Percentiles rank a stretch among this genome's conserved stretches.
Evolutionary conservation across 23 tunicate genomes (phyloP).

Genomic region (Phallusia fumigata): DNA sequence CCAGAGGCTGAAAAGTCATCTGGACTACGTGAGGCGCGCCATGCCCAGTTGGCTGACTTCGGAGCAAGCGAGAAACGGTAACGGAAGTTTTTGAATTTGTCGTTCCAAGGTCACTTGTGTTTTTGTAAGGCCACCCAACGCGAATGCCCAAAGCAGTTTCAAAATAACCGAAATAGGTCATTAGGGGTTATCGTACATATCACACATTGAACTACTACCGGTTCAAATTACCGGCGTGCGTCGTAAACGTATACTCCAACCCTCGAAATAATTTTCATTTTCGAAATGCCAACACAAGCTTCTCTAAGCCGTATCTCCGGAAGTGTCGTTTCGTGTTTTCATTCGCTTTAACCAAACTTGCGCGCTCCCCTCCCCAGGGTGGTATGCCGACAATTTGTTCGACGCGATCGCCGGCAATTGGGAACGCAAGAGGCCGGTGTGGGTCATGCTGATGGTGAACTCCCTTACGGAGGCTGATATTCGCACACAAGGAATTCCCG

Average conservation of each 20-base stretch:
- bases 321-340: not conserved
- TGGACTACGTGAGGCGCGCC: conserved; percentile 27
- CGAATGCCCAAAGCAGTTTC: too few species aligned
- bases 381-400: conserved; percentile 16
- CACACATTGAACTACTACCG: too few species aligned
- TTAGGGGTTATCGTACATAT: too few species aligned
- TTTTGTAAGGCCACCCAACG: too few species aligned
- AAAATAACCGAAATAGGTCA: too few species aligned
- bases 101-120: not conserved
- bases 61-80: conserved; percentile 30
- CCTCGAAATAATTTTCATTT: too few species aligned
- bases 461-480: conserved; percentile 46
- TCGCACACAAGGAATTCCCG: conserved; percentile 36
- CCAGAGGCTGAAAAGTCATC: conserved; percentile 28
- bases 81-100: conserved; percentile 8
- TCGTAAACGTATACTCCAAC: not conserved
- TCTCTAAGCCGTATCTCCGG: not conserved
- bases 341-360: not conserved
- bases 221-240: not conserved
- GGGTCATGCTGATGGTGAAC: conserved; percentile 50
- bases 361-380: not conserved
- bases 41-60: conserved; percentile 40
- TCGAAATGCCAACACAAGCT: not conserved
- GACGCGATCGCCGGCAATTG: conserved; percentile 37
- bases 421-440: conserved; percentile 49